Conservation (phyloP, 2,113 vertebrate species). For the Microtus richardsoni region DNA sequence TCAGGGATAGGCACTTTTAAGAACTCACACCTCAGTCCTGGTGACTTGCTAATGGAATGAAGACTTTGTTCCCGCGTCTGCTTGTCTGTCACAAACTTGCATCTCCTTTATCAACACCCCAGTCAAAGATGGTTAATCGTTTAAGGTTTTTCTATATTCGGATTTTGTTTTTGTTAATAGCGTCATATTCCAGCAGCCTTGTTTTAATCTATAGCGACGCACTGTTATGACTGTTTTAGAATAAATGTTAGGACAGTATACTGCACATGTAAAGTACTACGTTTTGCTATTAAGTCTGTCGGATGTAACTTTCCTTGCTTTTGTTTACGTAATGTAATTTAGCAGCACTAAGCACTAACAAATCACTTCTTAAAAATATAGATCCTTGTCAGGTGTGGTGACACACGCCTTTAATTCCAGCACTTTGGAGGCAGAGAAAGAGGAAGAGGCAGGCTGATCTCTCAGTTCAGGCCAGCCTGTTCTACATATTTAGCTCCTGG, state of each 20-base stretch:
- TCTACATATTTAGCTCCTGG: no score
- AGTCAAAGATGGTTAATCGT: not conserved
- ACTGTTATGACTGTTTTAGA: not conserved
- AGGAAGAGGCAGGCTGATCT: no score
- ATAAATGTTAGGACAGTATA: not conserved
- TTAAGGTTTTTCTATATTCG: not conserved
- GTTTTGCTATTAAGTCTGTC: not conserved
- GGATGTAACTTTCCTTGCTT: not conserved
- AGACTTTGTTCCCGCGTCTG: not conserved
- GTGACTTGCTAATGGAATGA: not conserved
- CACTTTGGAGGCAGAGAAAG: no score
- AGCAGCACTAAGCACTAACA: not conserved
- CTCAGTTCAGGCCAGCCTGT: no score
- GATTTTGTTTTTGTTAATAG: not conserved
- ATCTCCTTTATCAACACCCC: not conserved
- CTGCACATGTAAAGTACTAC: no score
- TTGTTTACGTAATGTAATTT: not conserved
- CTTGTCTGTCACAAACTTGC: not conserved
- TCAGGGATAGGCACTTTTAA: constrained; percentile 66
- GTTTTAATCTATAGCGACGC: not conserved
- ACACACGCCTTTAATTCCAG: no score
- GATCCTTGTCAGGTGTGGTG: no score
- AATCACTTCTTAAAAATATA: no score
- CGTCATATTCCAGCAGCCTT: not conserved
- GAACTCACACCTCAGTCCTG: not conserved